phyloP scores from a whole-genome alignment of 1,140 invertebrate species.

The Atopsyche davidsoni region DNA sequence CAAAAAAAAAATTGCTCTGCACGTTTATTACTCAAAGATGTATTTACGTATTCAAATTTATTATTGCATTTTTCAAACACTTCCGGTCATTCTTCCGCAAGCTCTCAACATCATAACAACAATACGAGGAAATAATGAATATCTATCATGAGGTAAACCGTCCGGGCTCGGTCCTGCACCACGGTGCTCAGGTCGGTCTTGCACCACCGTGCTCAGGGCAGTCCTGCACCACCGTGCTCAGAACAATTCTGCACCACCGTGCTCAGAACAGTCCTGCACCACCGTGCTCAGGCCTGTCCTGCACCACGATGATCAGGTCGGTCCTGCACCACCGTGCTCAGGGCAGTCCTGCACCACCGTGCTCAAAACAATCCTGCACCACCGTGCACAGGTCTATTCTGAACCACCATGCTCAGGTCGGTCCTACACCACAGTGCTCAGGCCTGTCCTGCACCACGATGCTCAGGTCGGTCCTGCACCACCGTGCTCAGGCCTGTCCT shows the following conservation, averaged over 20 bases:
- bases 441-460: no score
- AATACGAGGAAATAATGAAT: conserved; percentile 19
- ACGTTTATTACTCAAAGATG: neutral
- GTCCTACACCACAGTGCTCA: no score
- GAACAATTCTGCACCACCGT: conserved; percentile 5
- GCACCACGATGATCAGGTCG: no score
- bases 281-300: neutral
- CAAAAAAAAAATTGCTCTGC: neutral
- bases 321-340: no score
- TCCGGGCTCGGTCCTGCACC: conserved; percentile 7
- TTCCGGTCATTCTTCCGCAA: conserved; percentile 13
- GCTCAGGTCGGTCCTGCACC: no score
- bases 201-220: conserved; percentile 1
- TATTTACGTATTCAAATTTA: conserved; percentile 26
- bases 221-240: conserved; percentile 3
- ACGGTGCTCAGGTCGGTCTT: no score
- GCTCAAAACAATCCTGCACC: no score
- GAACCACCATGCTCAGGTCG: no score
- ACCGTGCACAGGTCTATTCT: no score
- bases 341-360: no score
- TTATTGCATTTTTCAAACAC: conserved; percentile 22
- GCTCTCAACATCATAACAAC: conserved; percentile 20
- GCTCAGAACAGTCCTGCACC: neutral
- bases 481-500: no score
- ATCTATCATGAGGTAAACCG: conserved; percentile 23